A percentile compares a stretch with the other conserved stretches of the same genome.
Evolutionary conservation across 2,113 vertebrate genomes (phyloP).

Genomic region (Spizaetus ornatus): DNA sequence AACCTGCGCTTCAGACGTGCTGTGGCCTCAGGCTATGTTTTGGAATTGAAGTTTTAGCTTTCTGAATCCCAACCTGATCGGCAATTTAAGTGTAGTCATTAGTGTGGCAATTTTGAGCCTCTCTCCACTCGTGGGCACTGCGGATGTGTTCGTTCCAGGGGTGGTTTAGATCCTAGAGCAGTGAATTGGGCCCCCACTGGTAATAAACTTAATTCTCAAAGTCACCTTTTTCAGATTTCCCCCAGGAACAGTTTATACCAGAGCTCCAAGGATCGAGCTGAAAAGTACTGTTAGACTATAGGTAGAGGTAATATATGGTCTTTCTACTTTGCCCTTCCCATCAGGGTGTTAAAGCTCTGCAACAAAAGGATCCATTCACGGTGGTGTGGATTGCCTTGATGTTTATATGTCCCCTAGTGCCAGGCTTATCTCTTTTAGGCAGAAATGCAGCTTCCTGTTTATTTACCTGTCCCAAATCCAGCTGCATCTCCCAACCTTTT

Average conservation of each 20-base stretch:
- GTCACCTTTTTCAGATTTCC: not conserved
- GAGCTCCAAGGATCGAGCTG: not conserved
- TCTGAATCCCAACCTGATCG: slow-evolving; percentile 20
- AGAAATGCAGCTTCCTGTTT: not conserved
- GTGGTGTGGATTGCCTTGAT: not conserved
- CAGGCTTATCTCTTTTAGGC: slow-evolving; percentile 16
- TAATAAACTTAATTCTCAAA: slow-evolving; percentile 7
- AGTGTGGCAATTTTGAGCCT: not conserved
- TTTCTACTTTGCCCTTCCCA: not conserved
- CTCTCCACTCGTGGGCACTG: not conserved
- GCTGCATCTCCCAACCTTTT: not conserved
- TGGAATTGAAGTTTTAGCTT: slow-evolving; percentile 53
- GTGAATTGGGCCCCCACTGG: not conserved
- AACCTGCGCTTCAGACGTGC: slow-evolving; percentile 24
- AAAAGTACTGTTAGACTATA: not conserved
- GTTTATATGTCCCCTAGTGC: not conserved
- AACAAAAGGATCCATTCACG: not conserved
- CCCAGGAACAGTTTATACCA: not conserved
- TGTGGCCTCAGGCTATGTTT: slow-evolving; percentile 45
- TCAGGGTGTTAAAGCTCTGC: not conserved
- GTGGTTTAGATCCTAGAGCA: not conserved
- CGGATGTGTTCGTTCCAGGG: not conserved
- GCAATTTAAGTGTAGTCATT: slow-evolving; percentile 32
- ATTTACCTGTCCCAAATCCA: slow-evolving; percentile 6
- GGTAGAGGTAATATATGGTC: not conserved